Evolutionary conservation across 2,888 invertebrate genomes (phyloP), one percentile per base, ranked within the genome.

Genomic region (Ptycholaimellus sp.): DNA sequence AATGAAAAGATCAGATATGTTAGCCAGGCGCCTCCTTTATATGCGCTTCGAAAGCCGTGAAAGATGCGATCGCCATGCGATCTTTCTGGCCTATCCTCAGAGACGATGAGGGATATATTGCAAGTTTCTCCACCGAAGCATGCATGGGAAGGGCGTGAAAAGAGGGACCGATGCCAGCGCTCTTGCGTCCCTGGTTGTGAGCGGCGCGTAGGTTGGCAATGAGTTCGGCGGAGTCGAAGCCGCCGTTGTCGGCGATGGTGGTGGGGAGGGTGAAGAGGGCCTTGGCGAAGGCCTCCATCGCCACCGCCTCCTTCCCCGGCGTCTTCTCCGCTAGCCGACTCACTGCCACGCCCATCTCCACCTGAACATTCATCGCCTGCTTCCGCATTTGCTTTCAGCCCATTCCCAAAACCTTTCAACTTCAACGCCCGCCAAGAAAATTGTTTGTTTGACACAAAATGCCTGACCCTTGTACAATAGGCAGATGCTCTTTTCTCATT

Each of bases 221-320:
- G 43, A 90, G 68, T 52, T 90, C 82, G 1, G 90, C 81, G 31
- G 87, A 85, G 66, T 99, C 96, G 59, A 79, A 87, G 40, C 96
- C 96, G 40, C 82, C 96, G 64, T 99, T 99, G 62, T 99, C 96
- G 27, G 90, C 85, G 45, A 99, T 90, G 38, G 80, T 79, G 18
- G 79, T 80, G 1, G 96, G 96, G 49, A 99, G 66, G 36, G 52
- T 50, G 27, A 44, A 53, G 32, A 99, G 69, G 16, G 96, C 85
- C 43, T 70, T 70, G 22, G 81, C 82, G 66, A 81, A 93, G 0
- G 87, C 74, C 62, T 96, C 93, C 68, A 83, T 82, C 0, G 93
- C 96, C 14, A 87, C 75, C 2, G 93, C 74, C 65, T 96, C 90
- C 64, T 99, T 96, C 49, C 93, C 93, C 1, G 90, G 70, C 1